Evolutionary conservation across 2,797 vertebrate species (phyloP), one percentile per base, ranked within the genome.

Genomic region (Sebastes glaucus): DNA sequence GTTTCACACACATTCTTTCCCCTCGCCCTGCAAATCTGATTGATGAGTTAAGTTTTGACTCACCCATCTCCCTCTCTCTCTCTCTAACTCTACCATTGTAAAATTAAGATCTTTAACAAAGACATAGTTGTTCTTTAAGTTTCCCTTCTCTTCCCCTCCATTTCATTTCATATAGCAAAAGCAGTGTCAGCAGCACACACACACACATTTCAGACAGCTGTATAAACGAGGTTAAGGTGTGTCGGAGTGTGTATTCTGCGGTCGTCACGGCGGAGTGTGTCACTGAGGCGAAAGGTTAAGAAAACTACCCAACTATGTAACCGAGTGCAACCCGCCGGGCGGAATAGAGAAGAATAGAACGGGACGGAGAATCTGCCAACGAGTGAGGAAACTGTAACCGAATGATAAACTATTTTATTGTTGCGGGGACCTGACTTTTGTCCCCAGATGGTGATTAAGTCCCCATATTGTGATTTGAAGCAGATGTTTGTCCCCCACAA

Each of bases 221-320:
- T 82, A 75, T 74, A 90, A 89, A 90, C 78, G 23, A 30, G 72
- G 73, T 23, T 9, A 59, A 88, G 76, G 82, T 74, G 82, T 78
- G 81, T 86, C 64, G 2, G 80, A 69, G 81, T 59, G 20, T 71
- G 72, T 79, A 71, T 52, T 72, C 77, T 86, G 78, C 14, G 74
- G 85, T 60, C 4, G 5, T 60, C 27, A 22, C 67, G 85, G 74
- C 32, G 5, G 71, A 63, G 62, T 38, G 74, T 86, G 85, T 89
- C 86, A 87, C 55, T 7, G 72, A 88, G 78, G 67, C 14, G 9
- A 87, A 62, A 83, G 87, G 86, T 91, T 88, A 87, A 84, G 78
- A 87, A 85, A 91, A 87, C 78, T 5, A 38, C 20, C 49, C 35
- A 22, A 22, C 13, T 74, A 18, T 77, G 62, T 30, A 61, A 64